These are phyloP conservation scores for Eupithecia vulgata DNA, from an alignment of 2,888 invertebrate genomes.

Conservation along the genomic window DNA sequence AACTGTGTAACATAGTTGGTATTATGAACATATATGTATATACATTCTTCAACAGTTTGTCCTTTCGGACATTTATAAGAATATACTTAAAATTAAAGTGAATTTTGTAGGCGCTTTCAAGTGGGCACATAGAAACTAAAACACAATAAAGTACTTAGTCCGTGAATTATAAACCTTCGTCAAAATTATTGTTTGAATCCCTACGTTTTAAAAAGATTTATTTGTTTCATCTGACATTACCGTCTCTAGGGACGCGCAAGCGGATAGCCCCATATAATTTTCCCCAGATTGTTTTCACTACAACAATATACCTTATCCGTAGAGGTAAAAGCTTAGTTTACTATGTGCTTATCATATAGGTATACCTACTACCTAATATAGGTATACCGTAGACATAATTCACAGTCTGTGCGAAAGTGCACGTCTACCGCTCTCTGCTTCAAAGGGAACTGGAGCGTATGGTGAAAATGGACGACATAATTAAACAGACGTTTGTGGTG, in stretches of 20 bases:
- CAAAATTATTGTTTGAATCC: too few relatives aligned
- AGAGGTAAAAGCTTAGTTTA: neutral
- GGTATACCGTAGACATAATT: neutral
- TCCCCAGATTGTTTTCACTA: neutral
- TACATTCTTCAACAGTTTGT: too few relatives aligned
- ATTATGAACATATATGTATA: too few relatives aligned
- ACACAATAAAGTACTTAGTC: too few relatives aligned
- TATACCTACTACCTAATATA: neutral
- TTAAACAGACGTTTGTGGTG: conserved; percentile 19
- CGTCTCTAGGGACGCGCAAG: neutral
- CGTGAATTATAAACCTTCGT: too few relatives aligned
- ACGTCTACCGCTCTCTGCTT: conserved; percentile 22
- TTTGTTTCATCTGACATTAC: too few relatives aligned
- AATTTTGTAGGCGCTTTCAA: too few relatives aligned
- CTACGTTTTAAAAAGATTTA: neutral
- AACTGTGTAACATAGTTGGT: too few relatives aligned
- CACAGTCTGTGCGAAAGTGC: conserved; percentile 28
- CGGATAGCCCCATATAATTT: neutral
- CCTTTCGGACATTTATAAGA: too few relatives aligned
- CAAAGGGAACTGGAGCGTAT: conserved; percentile 37
- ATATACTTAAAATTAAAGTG: too few relatives aligned
- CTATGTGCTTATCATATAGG: neutral
- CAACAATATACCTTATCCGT: neutral
- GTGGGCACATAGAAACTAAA: too few relatives aligned
- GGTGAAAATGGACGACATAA: conserved; percentile 36